Conservation (phyloP, 2,888 invertebrate genomes). For the Physocephala rufipes region DNA sequence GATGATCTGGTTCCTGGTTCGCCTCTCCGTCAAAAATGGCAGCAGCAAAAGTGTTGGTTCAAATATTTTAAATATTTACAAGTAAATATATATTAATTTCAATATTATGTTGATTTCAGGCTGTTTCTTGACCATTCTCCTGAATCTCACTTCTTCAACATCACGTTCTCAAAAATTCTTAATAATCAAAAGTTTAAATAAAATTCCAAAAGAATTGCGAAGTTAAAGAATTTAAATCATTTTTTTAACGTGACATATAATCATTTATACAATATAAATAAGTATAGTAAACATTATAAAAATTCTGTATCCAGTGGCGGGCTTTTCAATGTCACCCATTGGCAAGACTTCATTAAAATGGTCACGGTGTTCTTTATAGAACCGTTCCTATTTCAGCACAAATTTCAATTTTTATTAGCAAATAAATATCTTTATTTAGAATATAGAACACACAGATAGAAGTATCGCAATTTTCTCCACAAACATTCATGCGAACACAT, state of each 20-base stretch:
- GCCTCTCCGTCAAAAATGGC: conserved; percentile 44
- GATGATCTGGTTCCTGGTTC: conserved; percentile 48
- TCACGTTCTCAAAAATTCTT: neutral
- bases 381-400: conserved; percentile 56
- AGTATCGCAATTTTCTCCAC: too few relatives aligned
- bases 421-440: conserved; percentile 65
- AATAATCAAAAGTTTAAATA: neutral
- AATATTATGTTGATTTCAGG: too few relatives aligned
- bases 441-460: conserved; percentile 54
- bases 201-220: neutral
- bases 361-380: too few relatives aligned
- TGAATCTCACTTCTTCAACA: neutral
- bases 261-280: too few relatives aligned
- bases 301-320: too few relatives aligned
- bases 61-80: neutral
- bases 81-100: neutral
- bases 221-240: too few relatives aligned
- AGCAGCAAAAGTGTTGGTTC: neutral
- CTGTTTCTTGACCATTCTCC: too few relatives aligned
- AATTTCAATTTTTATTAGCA: conserved; percentile 65
- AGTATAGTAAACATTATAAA: too few relatives aligned
- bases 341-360: too few relatives aligned
- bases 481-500: conserved; percentile 20
- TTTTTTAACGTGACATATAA: too few relatives aligned
- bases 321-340: too few relatives aligned